phyloP scores from a whole-genome alignment of 2,888 invertebrate genomes.

The Micoletzkya japonica region DNA sequence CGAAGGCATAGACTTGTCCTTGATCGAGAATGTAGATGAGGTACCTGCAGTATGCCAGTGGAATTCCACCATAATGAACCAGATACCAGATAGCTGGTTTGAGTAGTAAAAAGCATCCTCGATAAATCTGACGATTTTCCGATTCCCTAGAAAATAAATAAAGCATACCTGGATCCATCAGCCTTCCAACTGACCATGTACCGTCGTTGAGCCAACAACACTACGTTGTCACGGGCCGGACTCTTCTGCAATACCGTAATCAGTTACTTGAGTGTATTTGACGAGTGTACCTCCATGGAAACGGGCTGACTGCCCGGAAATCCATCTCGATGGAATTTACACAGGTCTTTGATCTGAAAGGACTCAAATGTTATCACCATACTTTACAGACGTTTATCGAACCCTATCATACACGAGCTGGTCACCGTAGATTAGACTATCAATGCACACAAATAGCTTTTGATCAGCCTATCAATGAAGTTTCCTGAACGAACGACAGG shows the following conservation, averaged over 20 bases:
- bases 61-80: no score
- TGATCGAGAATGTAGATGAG: slow-evolving; percentile 91
- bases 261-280: neutral
- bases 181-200: slow-evolving; percentile 99
- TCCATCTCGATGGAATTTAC: slow-evolving; percentile 69
- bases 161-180: slow-evolving; percentile 82
- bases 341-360: slow-evolving; percentile 48
- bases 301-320: slow-evolving; percentile 98
- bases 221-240: slow-evolving; percentile 72
- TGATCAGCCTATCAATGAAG: no score
- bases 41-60: slow-evolving; percentile 74
- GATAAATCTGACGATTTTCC: neutral
- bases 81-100: neutral
- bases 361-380: neutral
- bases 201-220: slow-evolving; percentile 77
- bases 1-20: slow-evolving; percentile 86
- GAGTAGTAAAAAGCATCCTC: neutral
- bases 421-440: no score
- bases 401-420: no score
- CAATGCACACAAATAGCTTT: no score
- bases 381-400: no score
- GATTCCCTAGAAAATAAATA: neutral
- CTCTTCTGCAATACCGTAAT: slow-evolving; percentile 22
- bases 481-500: no score
- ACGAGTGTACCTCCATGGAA: slow-evolving; percentile 80